These are phyloP conservation scores for Poecilia wingei DNA, from an alignment of 2,797 vertebrate species.

Conservation along the genomic window DNA sequence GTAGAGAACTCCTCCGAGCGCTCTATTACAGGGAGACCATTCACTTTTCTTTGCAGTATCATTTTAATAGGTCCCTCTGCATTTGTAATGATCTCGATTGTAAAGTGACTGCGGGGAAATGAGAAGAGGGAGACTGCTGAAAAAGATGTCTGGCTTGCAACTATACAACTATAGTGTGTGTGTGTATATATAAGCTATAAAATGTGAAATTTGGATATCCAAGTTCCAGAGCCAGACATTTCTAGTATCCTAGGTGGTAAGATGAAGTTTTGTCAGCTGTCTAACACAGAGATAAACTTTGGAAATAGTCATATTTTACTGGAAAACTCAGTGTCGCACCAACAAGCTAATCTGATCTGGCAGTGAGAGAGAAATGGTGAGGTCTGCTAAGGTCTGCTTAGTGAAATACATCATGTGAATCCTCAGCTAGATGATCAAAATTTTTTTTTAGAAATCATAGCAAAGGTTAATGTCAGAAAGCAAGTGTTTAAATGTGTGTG, in stretches of 20 bases:
- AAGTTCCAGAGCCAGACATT: not conserved
- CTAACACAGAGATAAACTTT: not conserved
- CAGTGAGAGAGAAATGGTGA: not conserved
- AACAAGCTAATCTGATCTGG: not conserved
- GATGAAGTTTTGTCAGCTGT: not conserved
- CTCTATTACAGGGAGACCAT: conserved; percentile 27
- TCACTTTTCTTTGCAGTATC: conserved; percentile 33
- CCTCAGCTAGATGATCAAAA: not conserved
- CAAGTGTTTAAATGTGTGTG: not conserved
- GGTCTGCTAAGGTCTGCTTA: not conserved
- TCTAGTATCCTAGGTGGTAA: not conserved
- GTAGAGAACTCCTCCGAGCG: conserved; percentile 10
- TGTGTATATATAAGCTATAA: not conserved
- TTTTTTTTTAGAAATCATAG: not conserved
- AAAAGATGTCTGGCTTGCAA: not conserved
- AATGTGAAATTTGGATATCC: not conserved
- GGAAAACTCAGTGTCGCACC: not conserved
- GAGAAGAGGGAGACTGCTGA: not conserved
- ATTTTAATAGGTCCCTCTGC: conserved; percentile 43
- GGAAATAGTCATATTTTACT: not conserved
- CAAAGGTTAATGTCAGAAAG: not conserved
- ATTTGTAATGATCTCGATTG: conserved; percentile 39
- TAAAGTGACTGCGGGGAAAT: conserved; percentile 30
- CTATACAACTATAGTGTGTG: not conserved
- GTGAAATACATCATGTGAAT: not conserved